Percentiles rank a stretch among this genome's conserved stretches.
These are phyloP conservation scores for Panurus biarmicus DNA, from an alignment of 2,113 vertebrate genomes.

Conservation along the genomic window DNA sequence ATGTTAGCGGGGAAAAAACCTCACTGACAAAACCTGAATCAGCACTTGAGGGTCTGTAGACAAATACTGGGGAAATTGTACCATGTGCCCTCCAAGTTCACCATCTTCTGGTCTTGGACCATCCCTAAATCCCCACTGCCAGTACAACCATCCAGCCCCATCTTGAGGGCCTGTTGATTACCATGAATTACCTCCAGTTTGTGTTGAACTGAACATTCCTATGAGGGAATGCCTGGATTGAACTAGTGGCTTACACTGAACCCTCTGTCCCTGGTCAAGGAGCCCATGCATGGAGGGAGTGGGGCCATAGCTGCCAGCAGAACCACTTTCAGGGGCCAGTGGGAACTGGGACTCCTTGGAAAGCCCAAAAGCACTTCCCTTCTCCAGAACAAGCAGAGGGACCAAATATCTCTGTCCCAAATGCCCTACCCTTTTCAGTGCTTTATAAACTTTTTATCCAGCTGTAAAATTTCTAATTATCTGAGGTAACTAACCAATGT, in stretches of 20 bases:
- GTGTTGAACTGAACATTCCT: not conserved
- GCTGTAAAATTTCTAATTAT: constrained; percentile 44
- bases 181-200: not conserved
- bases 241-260: not conserved
- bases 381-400: not conserved
- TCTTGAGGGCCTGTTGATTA: not conserved
- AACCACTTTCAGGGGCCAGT: not conserved
- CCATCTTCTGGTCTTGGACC: not conserved
- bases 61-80: not conserved
- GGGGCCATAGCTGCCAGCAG: accelerated
- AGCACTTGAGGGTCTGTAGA: not conserved
- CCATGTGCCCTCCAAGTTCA: not conserved
- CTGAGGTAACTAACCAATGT: not conserved
- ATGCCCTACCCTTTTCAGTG: not conserved
- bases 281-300: accelerated
- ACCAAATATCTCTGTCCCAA: not conserved
- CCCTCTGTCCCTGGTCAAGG: not conserved
- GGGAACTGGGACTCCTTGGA: not conserved
- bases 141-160: not conserved
- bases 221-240: accelerated
- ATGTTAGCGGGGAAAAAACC: not conserved
- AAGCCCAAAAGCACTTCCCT: not conserved
- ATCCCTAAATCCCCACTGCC: not conserved
- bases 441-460: constrained; percentile 16
- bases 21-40: not conserved